Percentiles rank a stretch among this genome's conserved stretches.
Evolutionary conservation across 2,888 invertebrate genomes (phyloP).

Genomic region (Atherix ibis): DNA sequence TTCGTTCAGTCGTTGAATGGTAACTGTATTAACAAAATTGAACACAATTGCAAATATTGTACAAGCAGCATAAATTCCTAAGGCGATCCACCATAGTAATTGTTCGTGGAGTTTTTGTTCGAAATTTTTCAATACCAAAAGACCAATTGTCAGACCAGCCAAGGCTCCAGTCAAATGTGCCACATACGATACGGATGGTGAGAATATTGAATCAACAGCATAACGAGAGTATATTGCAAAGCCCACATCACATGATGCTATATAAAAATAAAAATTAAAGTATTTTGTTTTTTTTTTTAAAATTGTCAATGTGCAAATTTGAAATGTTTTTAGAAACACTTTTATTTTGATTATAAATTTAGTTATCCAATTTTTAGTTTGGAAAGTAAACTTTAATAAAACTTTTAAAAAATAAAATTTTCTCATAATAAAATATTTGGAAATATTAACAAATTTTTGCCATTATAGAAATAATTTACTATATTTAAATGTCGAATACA

Average conservation of each 20-base stretch:
- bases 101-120: conserved; percentile 90
- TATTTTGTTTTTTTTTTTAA: background rate
- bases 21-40: conserved; percentile 64
- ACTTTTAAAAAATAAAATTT: background rate
- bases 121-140: conserved; percentile 87
- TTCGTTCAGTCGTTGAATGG: conserved; percentile 17
- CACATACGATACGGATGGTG: conserved; percentile 79
- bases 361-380: too few species aligned
- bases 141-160: conserved; percentile 85
- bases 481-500: too few species aligned
- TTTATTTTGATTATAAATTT: too few species aligned
- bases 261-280: conserved; percentile 18
- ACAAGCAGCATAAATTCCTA: conserved; percentile 85
- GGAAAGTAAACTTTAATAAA: background rate
- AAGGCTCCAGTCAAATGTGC: conserved; percentile 90
- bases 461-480: too few species aligned
- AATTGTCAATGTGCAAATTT: too few species aligned
- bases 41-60: conserved; percentile 85
- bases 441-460: too few species aligned
- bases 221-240: conserved; percentile 91
- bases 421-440: background rate
- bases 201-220: conserved; percentile 41
- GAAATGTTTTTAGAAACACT: too few species aligned
- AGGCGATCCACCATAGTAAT: conserved; percentile 89
- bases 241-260: conserved; percentile 84